Evolutionary conservation across 2,888 invertebrate species (phyloP), one percentile per base, ranked within the genome.

Genomic region (Eupithecia tripunctaria): DNA sequence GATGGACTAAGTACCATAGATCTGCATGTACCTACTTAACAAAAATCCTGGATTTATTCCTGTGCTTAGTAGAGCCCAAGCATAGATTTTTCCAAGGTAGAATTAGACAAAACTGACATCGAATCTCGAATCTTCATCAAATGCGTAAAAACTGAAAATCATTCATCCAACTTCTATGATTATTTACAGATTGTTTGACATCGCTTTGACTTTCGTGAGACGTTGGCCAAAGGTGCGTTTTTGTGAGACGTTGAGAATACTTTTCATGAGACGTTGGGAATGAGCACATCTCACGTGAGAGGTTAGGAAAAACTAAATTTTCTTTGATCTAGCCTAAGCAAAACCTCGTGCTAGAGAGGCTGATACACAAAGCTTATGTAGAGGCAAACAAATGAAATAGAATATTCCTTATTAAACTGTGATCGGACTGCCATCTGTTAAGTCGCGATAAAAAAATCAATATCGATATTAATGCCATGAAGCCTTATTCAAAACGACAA

Each of bases 401-500:
- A 36, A 69, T 25, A 62, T 27, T 21, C 36, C n/a, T 12, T 6
- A 29, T 5, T 51, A 38, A 70, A 51, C 36, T 38, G 47, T n/a
- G 38, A 32, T 32, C 41, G 36, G 18, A 36, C 47, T 36, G 36
- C 47, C 27, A 65, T 65, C 51, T 56, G 64, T 41, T 56, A 43
- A 65, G 56, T 51, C 15, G 12, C 32, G 36, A 27, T 69, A 38
- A 59, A 70, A 64, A 62, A 68, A 68, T 62, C 66, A 68, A 70
- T 65, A 74, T 68, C 62, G 72, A 67, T 69, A 72, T 73, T 60
- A 65, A 72, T 63, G 63, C 63, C 59, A 43, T 43, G 62, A 75
- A 68, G 64, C 68, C 63, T 79, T 82, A 74, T 74, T 78, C 67
- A 32, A 73, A 75, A 72, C 68, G 71, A 75, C 75, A 68, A 71